Evolutionary conservation across 2,113 vertebrate genomes (phyloP).

Genomic region (Centropus bengalensis): DNA sequence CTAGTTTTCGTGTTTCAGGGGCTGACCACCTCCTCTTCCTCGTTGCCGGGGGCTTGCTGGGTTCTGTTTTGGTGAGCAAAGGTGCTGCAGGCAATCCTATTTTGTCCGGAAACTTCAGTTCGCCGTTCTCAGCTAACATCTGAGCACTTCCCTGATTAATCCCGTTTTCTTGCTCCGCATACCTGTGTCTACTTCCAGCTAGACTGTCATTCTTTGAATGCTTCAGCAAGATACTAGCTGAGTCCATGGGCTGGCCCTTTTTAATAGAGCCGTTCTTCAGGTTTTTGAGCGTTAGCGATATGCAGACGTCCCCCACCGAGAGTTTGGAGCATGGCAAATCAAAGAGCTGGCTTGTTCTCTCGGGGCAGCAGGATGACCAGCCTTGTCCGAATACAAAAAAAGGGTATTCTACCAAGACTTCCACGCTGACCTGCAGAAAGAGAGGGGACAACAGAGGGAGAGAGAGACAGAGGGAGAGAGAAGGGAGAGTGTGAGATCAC

Average conservation of each 20-base stretch:
- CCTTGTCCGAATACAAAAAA: conserved; percentile 99
- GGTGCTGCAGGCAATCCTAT: conserved; percentile 78
- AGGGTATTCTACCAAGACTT: conserved; percentile 96
- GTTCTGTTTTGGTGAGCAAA: conserved; percentile 80
- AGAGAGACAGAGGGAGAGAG: conserved; percentile 16
- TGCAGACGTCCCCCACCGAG: conserved; percentile 97
- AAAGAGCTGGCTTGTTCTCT: conserved; percentile 95
- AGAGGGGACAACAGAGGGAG: conserved; percentile 25
- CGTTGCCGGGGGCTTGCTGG: conserved; percentile 80
- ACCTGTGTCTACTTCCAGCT: conserved; percentile 79
- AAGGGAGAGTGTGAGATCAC: conserved; percentile 24
- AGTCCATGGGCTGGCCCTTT: conserved; percentile 88
- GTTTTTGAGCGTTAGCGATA: conserved; percentile 97
- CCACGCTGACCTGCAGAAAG: conserved; percentile 91
- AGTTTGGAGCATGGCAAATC: conserved; percentile 97
- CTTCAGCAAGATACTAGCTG: conserved; percentile 85
- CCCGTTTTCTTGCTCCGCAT: conserved; percentile 91
- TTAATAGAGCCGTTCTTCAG: conserved; percentile 95
- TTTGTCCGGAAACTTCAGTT: conserved; percentile 86
- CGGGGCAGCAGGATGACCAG: conserved; percentile 98
- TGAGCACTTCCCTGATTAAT: conserved; percentile 82
- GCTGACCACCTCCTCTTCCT: conserved; percentile 98
- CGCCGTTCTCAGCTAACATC: conserved; percentile 88
- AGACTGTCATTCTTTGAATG: conserved; percentile 82
- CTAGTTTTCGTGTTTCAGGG: conserved; percentile 93